Evolutionary conservation across 2,797 vertebrate genomes (phyloP), one percentile per base, ranked within the genome.

Genomic region (Acrossocheilus fasciatus): DNA sequence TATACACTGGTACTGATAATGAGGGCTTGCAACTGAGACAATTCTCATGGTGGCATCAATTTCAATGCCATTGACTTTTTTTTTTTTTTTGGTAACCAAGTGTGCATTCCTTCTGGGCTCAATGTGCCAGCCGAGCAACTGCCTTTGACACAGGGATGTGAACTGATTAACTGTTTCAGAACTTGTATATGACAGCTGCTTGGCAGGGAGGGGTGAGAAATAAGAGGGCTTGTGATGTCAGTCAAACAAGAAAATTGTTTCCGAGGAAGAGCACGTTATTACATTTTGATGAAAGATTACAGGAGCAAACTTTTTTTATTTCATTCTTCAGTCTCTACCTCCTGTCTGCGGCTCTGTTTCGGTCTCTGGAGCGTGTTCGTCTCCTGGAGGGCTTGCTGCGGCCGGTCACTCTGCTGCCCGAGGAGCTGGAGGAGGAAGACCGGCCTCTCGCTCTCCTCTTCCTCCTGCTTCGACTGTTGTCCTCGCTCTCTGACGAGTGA

Each of bases 401-500:
- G 92, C 94, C 94, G 69, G 96, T 95, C 1, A 94, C 94, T 59
- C 97, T 95, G 90, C 96, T 97, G 50, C 92, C 96, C 0, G 97
- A 97, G 76, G 98, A 98, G 72, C 97, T 97, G 0, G 95, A 95
- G 47, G 96, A 97, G 0, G 95, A 95, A 0, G 95, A 94, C 0
- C 96, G 97, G 0, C 95, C 95, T 15, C 95, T 92, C 20, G 96
- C 96, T 85, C 97, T 97, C 82, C 97, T 98, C 93, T 94, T 98
- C 90, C 96, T 97, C 88, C 92, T 94, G 92, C 95, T 96, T 85
- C 96, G 95, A 73, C 87, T 94, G 89, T 97, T 97, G 79, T 97
- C 97, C 83, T 98, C 98, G 0, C 97, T 98, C 91, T 98, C 98
- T 7, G 98, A 98, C 3, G 97, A 98, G 87, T 92, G 96, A 5